phyloP scores from a whole-genome alignment of 2,797 vertebrate genomes.

The Psittacula derbiana region DNA sequence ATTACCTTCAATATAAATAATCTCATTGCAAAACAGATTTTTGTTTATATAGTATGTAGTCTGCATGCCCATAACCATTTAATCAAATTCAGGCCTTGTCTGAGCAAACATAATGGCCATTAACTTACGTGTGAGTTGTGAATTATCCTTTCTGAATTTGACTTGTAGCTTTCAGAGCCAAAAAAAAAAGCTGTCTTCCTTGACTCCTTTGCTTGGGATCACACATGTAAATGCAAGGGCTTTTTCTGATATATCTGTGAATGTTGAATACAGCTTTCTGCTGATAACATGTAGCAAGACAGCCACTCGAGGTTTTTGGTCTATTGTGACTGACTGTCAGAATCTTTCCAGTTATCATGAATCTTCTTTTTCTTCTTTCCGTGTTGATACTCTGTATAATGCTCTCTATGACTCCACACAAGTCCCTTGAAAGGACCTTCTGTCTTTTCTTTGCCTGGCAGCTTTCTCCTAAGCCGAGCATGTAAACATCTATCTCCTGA shows the following conservation, averaged over 20 bases:
- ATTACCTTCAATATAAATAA: constrained; percentile 4
- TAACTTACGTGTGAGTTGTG: constrained; percentile 2
- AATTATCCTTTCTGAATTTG: constrained; percentile 14
- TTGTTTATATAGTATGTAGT: not conserved
- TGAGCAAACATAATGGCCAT: constrained; percentile 31
- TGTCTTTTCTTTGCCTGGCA: constrained; percentile 17
- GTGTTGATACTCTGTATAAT: not conserved
- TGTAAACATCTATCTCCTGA: constrained; percentile 26
- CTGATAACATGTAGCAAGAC: not conserved
- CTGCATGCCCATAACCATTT: not conserved
- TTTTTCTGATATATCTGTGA: not conserved
- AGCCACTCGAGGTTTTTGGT: not conserved
- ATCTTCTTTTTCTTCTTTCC: not conserved
- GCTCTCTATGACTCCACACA: not conserved
- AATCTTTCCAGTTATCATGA: not conserved
- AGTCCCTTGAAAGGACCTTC: not conserved
- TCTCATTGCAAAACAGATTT: not conserved
- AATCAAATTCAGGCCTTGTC: constrained; percentile 46
- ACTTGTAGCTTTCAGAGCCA: not conserved
- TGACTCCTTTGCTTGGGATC: not conserved
- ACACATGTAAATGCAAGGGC: not conserved
- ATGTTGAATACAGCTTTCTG: not conserved
- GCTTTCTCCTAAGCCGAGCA: not conserved
- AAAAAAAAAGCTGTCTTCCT: not conserved
- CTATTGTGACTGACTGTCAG: not conserved